These are phyloP conservation scores for Drosophila eugracilis DNA, from an alignment of 1,140 invertebrate species.

Conservation along the genomic window DNA sequence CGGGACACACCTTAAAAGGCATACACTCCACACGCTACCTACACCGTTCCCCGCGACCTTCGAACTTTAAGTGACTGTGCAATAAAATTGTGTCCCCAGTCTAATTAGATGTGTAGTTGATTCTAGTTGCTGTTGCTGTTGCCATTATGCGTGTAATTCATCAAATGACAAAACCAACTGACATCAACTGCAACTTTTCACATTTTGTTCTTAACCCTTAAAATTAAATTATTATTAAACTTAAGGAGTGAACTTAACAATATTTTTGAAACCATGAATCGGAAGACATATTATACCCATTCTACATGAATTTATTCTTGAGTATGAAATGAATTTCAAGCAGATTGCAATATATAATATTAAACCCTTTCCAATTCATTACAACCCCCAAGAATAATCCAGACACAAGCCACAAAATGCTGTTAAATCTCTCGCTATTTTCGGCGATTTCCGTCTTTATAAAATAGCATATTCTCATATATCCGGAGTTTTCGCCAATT, in stretches of 20 bases:
- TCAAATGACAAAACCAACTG: conserved; percentile 70
- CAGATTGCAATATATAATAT: conserved; percentile 2
- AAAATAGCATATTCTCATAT: conserved; percentile 79
- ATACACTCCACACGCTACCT: neutral
- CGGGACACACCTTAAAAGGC: conserved; percentile 63
- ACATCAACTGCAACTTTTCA: conserved; percentile 72
- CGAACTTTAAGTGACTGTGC: conserved; percentile 47
- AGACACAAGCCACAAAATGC: conserved; percentile 54
- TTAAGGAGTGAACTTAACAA: too few relatives aligned
- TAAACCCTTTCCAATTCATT: conserved; percentile 30
- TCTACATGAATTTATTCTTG: conserved; percentile 45
- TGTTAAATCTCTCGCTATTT: conserved; percentile 42
- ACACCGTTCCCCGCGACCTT: neutral
- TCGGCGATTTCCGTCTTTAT: conserved; percentile 27
- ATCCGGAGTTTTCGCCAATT: conserved; percentile 78
- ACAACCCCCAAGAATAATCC: neutral
- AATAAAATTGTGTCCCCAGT: conserved; percentile 76
- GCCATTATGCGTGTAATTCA: conserved; percentile 62
- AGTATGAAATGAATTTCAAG: conserved; percentile 26
- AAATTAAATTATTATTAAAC: too few relatives aligned
- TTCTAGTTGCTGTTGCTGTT: conserved; percentile 7
- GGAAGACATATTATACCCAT: too few relatives aligned
- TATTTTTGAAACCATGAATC: too few relatives aligned
- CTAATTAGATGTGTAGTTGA: conserved; percentile 75
- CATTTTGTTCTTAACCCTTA: conserved; percentile 50